Evolutionary conservation across 2,888 invertebrate species (phyloP).

Genomic region (Diarsia dahlii): DNA sequence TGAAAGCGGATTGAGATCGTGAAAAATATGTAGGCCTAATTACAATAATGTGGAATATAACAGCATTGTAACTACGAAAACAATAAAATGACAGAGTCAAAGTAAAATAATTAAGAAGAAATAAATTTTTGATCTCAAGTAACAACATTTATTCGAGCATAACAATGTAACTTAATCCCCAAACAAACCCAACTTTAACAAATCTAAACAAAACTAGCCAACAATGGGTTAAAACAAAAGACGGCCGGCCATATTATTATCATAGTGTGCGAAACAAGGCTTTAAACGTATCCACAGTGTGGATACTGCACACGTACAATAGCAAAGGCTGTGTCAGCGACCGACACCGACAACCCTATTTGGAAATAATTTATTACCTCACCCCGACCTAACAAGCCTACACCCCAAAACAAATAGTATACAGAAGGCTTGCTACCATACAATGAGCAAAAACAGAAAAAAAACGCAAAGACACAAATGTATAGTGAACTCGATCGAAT

Average conservation of each 20-base stretch:
- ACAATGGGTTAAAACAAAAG: conserved; percentile 58
- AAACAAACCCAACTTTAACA: conserved; percentile 46
- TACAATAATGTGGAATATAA: conserved; percentile 21
- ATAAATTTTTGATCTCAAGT: neutral
- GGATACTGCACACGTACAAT: conserved; percentile 55
- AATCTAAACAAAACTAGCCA: conserved; percentile 51
- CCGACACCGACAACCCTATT: conserved; percentile 63
- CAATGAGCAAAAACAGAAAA: neutral
- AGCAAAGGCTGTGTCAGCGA: conserved; percentile 53
- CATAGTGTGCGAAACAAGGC: conserved; percentile 50
- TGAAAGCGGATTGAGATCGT: conserved; percentile 51
- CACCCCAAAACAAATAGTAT: conserved; percentile 34
- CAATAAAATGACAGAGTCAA: neutral
- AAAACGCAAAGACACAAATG: neutral
- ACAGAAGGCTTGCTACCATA: conserved; percentile 20
- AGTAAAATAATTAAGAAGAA: conserved; percentile 1
- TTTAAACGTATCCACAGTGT: conserved; percentile 44
- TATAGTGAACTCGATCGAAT: neutral
- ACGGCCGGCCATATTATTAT: conserved; percentile 29
- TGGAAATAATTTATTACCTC: conserved; percentile 69
- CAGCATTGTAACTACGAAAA: neutral
- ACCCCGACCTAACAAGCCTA: conserved; percentile 56
- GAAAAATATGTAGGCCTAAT: conserved; percentile 47
- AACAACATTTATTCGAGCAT: conserved; percentile 4
- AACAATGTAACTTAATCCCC: conserved; percentile 34